These are phyloP conservation scores for Caenorhabditis briggsae DNA, from an alignment of 1,140 invertebrate species.

Conservation along the genomic window DNA sequence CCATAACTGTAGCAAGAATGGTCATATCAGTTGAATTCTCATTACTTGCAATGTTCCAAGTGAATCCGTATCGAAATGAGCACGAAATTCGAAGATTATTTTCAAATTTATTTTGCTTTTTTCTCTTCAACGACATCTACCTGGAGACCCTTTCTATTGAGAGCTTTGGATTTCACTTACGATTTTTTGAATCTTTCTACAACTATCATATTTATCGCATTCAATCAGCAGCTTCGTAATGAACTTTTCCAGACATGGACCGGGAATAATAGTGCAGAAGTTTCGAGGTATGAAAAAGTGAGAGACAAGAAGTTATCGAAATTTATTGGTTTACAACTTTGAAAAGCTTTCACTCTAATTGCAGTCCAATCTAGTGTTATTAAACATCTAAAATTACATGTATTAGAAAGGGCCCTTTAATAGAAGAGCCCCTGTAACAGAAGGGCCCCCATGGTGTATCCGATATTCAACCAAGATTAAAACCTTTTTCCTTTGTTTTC, in stretches of 20 bases:
- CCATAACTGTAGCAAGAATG: background rate
- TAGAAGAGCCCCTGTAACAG: too few relatives aligned
- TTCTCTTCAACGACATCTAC: background rate
- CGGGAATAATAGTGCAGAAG: background rate
- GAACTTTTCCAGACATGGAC: background rate
- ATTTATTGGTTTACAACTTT: background rate
- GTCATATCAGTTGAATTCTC: background rate
- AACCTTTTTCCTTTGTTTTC: too few relatives aligned
- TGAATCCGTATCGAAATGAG: background rate
- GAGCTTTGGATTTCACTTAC: conserved; percentile 7
- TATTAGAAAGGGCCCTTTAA: too few relatives aligned
- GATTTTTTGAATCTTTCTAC: conserved; percentile 30
- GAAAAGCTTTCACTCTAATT: background rate
- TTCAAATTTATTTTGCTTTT: conserved; percentile 28
- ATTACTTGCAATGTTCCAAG: background rate
- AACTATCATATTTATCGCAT: background rate
- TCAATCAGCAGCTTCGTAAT: background rate
- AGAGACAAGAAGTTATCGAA: background rate
- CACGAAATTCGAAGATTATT: background rate
- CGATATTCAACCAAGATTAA: too few relatives aligned
- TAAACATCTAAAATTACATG: too few relatives aligned
- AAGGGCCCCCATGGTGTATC: too few relatives aligned
- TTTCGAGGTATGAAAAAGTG: background rate
- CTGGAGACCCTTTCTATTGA: conserved; percentile 15
- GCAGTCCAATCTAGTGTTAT: too few relatives aligned